These are phyloP conservation scores for Monochamus alternatus DNA, from an alignment of 2,888 invertebrate species.

Conservation along the genomic window DNA sequence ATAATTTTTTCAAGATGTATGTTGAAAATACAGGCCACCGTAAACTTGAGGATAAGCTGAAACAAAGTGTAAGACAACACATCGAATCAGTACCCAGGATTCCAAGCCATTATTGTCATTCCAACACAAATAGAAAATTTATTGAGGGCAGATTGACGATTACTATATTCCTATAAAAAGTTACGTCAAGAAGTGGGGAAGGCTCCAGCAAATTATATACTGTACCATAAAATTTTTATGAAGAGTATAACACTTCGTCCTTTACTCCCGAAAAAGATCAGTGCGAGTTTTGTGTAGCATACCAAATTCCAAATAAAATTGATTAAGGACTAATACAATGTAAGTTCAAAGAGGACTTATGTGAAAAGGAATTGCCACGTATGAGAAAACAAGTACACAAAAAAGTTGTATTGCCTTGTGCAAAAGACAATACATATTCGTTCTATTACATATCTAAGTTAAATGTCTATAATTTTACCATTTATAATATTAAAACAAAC, in stretches of 20 bases:
- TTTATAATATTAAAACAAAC: background rate
- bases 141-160: background rate
- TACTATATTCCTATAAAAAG: background rate
- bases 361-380: background rate
- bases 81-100: background rate
- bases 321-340: background rate
- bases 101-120: background rate
- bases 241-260: background rate
- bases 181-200: background rate
- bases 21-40: background rate
- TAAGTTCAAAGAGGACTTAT: background rate
- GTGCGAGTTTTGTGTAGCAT: background rate
- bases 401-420: background rate
- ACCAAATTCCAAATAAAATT: background rate
- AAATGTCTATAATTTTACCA: constrained; percentile 37
- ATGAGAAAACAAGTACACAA: background rate
- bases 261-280: background rate
- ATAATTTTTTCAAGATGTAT: background rate
- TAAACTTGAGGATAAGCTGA: background rate
- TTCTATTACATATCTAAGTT: constrained; percentile 46
- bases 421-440: constrained; percentile 12
- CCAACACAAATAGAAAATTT: background rate
- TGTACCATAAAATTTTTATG: background rate
- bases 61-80: background rate
- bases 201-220: background rate